Evolutionary conservation across 2,888 invertebrate species (phyloP).

Genomic region (Hedychridium roseum): DNA sequence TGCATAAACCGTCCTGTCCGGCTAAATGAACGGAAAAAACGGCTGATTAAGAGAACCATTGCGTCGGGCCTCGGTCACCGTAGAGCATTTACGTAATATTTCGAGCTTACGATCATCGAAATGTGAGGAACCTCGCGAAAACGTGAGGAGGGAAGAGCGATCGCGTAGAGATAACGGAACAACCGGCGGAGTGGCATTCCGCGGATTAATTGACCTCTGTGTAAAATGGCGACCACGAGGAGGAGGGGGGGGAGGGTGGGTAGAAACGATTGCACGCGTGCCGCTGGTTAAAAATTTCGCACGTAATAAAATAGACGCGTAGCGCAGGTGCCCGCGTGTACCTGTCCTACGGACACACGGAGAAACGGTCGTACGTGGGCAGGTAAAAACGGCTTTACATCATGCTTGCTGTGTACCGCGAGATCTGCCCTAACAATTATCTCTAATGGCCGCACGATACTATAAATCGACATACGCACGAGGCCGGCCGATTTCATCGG

Average conservation of each 20-base stretch:
- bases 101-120: too few species aligned
- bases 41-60: too few species aligned
- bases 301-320: slow-evolving; percentile 53
- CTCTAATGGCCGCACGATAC: slow-evolving; percentile 61
- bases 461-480: slow-evolving; percentile 60
- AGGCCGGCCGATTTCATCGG: slow-evolving; percentile 51
- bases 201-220: too few species aligned
- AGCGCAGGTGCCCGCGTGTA: slow-evolving; percentile 1
- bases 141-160: slow-evolving; percentile 15
- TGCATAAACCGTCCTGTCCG: too few species aligned
- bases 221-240: slow-evolving; percentile 7
- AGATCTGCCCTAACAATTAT: slow-evolving; percentile 57
- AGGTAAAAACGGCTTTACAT: slow-evolving; percentile 49
- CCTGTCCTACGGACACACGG: slow-evolving; percentile 1
- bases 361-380: slow-evolving; percentile 1
- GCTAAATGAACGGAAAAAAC: too few species aligned
- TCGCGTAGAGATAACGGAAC: slow-evolving; percentile 1
- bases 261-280: slow-evolving; percentile 6
- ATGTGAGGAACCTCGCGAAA: too few species aligned
- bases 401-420: slow-evolving; percentile 34
- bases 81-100: too few species aligned
- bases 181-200: slow-evolving; percentile 5
- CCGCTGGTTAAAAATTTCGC: slow-evolving; percentile 51
- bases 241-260: slow-evolving; percentile 5
- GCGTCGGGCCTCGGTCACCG: too few species aligned